These are phyloP conservation scores for Chrysina gloriosa DNA, from an alignment of 2,888 invertebrate genomes.

Conservation along the genomic window DNA sequence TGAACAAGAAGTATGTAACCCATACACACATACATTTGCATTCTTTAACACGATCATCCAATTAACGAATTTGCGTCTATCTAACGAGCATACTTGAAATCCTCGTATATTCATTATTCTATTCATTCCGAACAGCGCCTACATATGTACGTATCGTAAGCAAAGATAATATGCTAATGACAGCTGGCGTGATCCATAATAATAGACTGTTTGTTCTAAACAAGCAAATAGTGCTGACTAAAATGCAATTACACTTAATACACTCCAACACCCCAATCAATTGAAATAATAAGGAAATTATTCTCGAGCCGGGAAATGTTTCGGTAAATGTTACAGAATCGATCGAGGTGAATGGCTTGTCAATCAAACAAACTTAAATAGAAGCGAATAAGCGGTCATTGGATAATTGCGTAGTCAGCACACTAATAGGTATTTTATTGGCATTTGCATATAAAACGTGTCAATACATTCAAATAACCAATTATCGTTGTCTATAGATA, in stretches of 20 bases:
- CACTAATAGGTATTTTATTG: neutral
- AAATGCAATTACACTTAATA: constrained; percentile 12
- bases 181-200: neutral
- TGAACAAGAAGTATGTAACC: too few species aligned
- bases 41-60: too few species aligned
- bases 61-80: too few species aligned
- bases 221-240: neutral
- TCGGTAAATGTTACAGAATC: neutral
- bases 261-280: neutral
- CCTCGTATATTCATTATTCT: too few species aligned
- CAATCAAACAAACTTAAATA: constrained; percentile 10
- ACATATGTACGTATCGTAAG: too few species aligned
- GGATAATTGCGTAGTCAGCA: neutral
- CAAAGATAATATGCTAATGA: neutral
- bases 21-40: too few species aligned
- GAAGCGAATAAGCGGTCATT: neutral
- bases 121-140: too few species aligned
- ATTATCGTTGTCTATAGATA: too few species aligned
- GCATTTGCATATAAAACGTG: too few species aligned
- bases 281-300: neutral
- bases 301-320: neutral
- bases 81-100: too few species aligned
- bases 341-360: constrained; percentile 13
- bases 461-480: too few species aligned
- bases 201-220: neutral